Base-by-base conservation (phyloP, 2,113 vertebrate genomes). In the Anguilla japonica region DNA sequence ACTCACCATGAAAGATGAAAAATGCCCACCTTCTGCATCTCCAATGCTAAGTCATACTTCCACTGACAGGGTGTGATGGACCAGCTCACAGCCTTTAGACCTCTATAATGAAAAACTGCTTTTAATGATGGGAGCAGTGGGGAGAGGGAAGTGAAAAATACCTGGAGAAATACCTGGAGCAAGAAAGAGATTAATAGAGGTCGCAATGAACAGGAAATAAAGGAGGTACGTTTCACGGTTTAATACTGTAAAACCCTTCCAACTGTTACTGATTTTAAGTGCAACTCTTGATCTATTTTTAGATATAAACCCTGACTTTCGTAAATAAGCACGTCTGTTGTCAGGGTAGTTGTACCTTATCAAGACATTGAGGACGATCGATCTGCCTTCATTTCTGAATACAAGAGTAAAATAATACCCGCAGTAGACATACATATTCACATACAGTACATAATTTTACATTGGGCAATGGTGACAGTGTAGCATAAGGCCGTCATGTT, bases 21-120 rank as follows among this genome's bases (percentile, higher is more conserved):
- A 75, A 75, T 75, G n/a, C n/a, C 11, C 71, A 75, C 71, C n/a
- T 34, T 1, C 26, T 34, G n/a, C n/a, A 75, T 75, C 71, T 13
- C n/a, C 71, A 75, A 75, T 75, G 71, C 71, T 34, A 75, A 75
- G 71, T 75, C 71, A 75, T 75, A 29, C 71, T 75, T 75, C 71
- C n/a, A 75, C 71, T 75, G 71, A 75, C 71, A 29, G 2, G n/a
- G 26, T 75, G 71, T 75, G 71, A 75, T 75, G 71, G 71, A 75
- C 71, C 71, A 75, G 13, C 71, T 34, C 71, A 75, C 71, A 75
- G 71, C 71, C 71, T 34, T 75, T n/a, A 34, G 71, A 75, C 71
- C 71, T 75, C 34, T 75, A 29, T 34, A 34, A 13, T 34, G n/a
- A 75, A 75, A 75, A 75, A 34, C 8, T 29, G n/a, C 1, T 75